Base-by-base conservation (phyloP, 2,113 vertebrate genomes). In the Ammodytes dubius region DNA sequence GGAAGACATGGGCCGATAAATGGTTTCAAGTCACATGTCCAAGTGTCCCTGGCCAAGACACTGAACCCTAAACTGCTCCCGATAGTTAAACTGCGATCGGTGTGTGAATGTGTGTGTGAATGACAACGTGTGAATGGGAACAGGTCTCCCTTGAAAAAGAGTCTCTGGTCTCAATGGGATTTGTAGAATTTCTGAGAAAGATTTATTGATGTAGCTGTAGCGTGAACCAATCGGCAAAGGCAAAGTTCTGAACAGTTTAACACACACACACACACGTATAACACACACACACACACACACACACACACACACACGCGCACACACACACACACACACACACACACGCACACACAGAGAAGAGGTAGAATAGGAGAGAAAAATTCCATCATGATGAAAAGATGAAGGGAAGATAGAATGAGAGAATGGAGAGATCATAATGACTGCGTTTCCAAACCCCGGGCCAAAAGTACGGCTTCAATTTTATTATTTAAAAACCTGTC, bases 381-480 rank as follows among this genome's bases (percentile, higher is more conserved):
- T 57, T 46, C 2, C 3, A 57, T 27, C 39, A 37, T 39, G 75
- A 47, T 82, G 85, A 70, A 53, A 80, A 50, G 86, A 84, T 84
- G 87, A 83, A 72, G 89, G 86, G 82, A 60, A 15, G 75, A 86
- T 61, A 78, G 74, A 72, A 91, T 88, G 87, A 78, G 4, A 74
- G 45, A 77, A 92, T 88, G 89, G 66, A 27, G 85, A 89, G 83
- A 82, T 73, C 80, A 72, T 72, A 69, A 88, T 93, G 92, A 73
- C 88, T 60, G 59, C 82, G 79, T 93, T 93, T 92, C 92, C 88
- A 74, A 59, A 19, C 83, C 92, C 81, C 0, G 87, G 81, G 87
- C 79, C 70, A 12, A 7, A 8, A 27, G 27, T 27, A 27, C 27
- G 2, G 27, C 27, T 27, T 27, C 27, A 27, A 27, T 27, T 27